These are phyloP conservation scores for Pasiphila rectangulata DNA, from an alignment of 2,888 invertebrate genomes.

Conservation along the genomic window DNA sequence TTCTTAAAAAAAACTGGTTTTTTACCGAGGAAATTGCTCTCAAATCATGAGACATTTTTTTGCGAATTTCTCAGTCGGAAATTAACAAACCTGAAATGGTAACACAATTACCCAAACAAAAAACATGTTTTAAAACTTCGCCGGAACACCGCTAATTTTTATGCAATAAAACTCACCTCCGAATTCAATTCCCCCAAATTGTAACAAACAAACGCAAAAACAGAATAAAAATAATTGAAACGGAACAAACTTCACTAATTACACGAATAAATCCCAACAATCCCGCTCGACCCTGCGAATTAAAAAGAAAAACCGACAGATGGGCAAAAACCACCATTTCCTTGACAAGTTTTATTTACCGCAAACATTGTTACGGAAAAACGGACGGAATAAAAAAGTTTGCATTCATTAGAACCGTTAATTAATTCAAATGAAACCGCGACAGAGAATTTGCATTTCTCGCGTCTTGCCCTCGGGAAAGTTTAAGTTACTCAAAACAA, in stretches of 20 bases:
- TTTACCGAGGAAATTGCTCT: too few species aligned
- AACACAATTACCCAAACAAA: constrained; percentile 11
- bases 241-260: constrained; percentile 79
- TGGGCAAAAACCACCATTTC: constrained; percentile 71
- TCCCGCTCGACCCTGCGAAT: constrained; percentile 64
- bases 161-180: constrained; percentile 53
- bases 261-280: constrained; percentile 78
- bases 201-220: constrained; percentile 57
- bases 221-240: constrained; percentile 71
- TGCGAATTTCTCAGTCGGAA: too few species aligned
- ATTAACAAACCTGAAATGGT: too few species aligned
- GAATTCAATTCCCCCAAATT: constrained; percentile 66
- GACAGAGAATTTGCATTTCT: constrained; percentile 75
- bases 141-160: constrained; percentile 47
- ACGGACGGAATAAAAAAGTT: constrained; percentile 71
- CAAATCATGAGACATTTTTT: too few species aligned
- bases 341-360: constrained; percentile 80
- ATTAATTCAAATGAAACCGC: constrained; percentile 80
- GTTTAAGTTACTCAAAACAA: constrained; percentile 58
- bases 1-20: too few species aligned
- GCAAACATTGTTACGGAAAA: constrained; percentile 77
- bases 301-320: constrained; percentile 70
- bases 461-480: constrained; percentile 62
- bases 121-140: constrained; percentile 41
- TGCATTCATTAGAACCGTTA: constrained; percentile 77